Base-by-base conservation (phyloP, 2,113 vertebrate species). In the Sarotherodon lohbergeri region DNA sequence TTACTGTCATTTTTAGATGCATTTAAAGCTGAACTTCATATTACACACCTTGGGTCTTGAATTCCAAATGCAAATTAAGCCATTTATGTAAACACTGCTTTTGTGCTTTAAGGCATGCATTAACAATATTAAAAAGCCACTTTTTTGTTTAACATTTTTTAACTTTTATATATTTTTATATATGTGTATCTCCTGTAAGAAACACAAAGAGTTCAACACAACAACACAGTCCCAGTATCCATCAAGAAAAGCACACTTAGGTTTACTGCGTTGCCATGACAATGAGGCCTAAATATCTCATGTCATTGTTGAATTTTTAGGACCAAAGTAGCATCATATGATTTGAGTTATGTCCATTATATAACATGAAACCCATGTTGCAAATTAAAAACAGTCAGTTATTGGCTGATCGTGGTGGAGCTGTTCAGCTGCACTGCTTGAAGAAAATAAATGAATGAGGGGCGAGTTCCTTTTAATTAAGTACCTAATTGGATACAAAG, bases 301-400 rank as follows among this genome's bases (percentile, higher is more conserved):
- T 46, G 36, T 27, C 68, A 29, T 17, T 48, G 14, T 46, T 46
- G 22, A 73, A 27, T 46, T 73, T 46, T 9, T 73, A 27, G 46
- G 66, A 46, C 22, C 41, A 73, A 48, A 48, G 41, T 11, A 73
- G 14, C 41, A 29, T 29, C 22, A 80, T 81, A 82, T 82, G 82
- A 81, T 88, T 87, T 2, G 52, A 86, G 59, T 84, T 86, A 13
- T 4, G 9, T 88, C 79, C 19, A 24, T 91, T 82, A 83, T n/a
- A 68, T 36, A 34, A 86, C 89, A 89, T 91, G 86, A 91, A 92
- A 88, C 34, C 52, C 79, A 48, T 80, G 46, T 87, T 89, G 68
- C 32, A 66, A n/a, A 19, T 66, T 36, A n/a, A 66, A 90, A 86
- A 82, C 52, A 83, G 82, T 88, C 68, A 79, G 71, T 84, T 90